phyloP scores from a whole-genome alignment of 2,113 vertebrate genomes.

The Oxyruncus cristatus region DNA sequence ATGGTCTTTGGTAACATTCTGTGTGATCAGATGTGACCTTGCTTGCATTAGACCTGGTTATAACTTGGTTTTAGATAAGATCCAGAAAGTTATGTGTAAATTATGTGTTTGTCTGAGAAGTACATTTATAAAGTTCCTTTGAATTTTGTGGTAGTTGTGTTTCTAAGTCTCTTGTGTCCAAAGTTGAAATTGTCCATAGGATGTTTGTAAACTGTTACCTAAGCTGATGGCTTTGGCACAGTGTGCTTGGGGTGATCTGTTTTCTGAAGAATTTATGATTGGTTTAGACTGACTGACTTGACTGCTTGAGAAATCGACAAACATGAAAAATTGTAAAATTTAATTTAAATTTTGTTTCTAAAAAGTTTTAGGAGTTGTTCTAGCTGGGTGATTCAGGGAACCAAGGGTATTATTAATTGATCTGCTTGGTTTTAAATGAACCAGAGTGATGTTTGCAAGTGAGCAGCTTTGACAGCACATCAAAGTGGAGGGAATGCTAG shows the following conservation, averaged over 20 bases:
- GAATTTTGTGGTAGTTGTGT: neutral
- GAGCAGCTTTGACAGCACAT: neutral
- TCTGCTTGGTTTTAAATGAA: neutral
- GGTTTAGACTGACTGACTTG: neutral
- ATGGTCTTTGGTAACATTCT: neutral
- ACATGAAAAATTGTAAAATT: neutral
- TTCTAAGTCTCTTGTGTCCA: neutral
- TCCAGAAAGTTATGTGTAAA: neutral
- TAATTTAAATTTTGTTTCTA: neutral
- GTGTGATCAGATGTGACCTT: neutral
- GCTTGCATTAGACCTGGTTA: neutral
- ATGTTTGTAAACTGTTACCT: neutral
- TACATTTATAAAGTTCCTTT: neutral
- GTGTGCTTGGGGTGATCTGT: neutral
- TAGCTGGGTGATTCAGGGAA: neutral
- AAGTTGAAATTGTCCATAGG: neutral
- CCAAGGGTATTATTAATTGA: neutral
- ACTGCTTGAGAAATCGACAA: neutral
- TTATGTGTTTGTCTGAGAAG: neutral
- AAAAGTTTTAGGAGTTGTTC: neutral
- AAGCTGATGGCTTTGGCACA: neutral
- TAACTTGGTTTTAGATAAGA: neutral
- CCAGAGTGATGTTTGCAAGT: neutral
- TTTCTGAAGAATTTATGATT: neutral
- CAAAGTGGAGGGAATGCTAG: neutral